Conservation (phyloP, 2,113 vertebrate species). For the Rattus norvegicus region DNA sequence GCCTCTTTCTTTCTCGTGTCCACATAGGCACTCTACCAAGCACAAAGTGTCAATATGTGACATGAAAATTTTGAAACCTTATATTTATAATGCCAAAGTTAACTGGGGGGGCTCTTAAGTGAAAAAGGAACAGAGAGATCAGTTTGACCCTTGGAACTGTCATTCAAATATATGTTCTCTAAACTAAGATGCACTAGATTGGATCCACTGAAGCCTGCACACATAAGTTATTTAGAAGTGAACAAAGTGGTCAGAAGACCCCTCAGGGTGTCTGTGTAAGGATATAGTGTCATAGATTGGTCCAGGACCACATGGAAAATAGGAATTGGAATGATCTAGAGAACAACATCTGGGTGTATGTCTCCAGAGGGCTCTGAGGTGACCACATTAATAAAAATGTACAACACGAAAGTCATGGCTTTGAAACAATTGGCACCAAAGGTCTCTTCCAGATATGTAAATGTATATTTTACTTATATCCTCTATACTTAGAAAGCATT, state of each 20-base stretch:
- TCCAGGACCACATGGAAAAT: neutral
- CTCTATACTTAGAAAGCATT: neutral
- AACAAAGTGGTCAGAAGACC: neutral
- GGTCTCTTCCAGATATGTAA: neutral
- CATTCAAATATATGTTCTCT: neutral
- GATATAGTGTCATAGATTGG: fast-evolving
- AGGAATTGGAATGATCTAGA: neutral
- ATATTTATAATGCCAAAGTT: neutral
- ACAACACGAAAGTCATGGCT: neutral
- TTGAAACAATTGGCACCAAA: neutral
- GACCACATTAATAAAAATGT: neutral
- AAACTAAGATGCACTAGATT: neutral
- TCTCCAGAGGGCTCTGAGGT: neutral
- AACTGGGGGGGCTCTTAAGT: neutral
- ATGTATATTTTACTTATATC: neutral
- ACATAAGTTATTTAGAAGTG: neutral
- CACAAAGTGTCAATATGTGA: neutral
- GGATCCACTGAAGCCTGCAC: neutral
- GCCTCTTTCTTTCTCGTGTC: neutral
- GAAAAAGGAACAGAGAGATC: neutral
- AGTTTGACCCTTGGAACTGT: neutral
- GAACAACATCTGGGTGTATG: neutral
- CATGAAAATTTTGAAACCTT: neutral
- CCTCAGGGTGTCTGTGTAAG: neutral
- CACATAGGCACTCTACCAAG: neutral